Evolutionary conservation across 1,140 invertebrate species (phyloP).

Genomic region (Drosophila elegans): DNA sequence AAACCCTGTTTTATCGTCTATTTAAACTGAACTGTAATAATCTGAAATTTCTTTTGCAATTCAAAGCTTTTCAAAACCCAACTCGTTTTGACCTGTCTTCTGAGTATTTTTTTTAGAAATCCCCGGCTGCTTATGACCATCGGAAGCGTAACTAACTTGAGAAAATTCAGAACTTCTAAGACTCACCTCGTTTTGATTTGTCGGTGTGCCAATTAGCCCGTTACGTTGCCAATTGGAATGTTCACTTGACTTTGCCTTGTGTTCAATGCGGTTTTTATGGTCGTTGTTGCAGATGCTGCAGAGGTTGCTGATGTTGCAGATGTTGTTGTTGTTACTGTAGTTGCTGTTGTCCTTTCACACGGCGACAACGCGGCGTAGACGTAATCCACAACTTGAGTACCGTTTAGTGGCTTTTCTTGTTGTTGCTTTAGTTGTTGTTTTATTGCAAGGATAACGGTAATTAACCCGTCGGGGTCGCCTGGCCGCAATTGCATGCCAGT

Average conservation of each 20-base stretch:
- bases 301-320: conserved; percentile 2
- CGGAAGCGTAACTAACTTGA: no score
- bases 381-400: conserved; percentile 65
- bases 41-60: no score
- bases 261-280: conserved; percentile 26
- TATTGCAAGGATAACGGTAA: conserved; percentile 76
- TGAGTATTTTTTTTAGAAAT: no score
- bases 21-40: no score
- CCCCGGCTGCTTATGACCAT: no score
- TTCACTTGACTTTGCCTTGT: conserved; percentile 49
- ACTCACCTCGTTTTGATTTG: conserved; percentile 54
- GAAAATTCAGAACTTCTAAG: conserved; percentile 12
- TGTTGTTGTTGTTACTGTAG: conserved; percentile 1
- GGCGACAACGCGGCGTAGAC: conserved; percentile 25
- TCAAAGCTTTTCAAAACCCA: no score
- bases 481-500: conserved; percentile 59
- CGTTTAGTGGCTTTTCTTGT: conserved; percentile 43
- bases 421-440: conserved; percentile 23
- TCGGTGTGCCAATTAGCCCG: conserved; percentile 53
- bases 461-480: conserved; percentile 72
- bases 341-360: conserved; percentile 59
- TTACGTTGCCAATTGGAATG: conserved; percentile 62
- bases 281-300: conserved; percentile 4
- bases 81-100: no score
- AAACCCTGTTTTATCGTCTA: no score